Base-by-base conservation (phyloP, 1,140 invertebrate genomes). In the Mesaphorura yosii region DNA sequence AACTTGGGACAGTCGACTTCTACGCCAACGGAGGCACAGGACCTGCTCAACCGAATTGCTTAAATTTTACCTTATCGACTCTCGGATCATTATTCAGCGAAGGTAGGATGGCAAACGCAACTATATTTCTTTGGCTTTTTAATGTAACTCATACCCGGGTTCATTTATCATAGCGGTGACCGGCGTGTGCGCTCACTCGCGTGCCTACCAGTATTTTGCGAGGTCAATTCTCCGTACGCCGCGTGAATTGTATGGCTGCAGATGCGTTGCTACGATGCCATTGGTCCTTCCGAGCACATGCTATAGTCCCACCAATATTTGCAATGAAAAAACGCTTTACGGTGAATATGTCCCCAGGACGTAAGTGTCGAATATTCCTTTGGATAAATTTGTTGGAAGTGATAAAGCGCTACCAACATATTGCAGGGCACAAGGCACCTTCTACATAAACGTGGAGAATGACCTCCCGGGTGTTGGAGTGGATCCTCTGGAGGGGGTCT, bases 171-270 rank as follows among this genome's bases (percentile, higher is more conserved):
- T 10, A 34, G 31, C 10, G n/a, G 10, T 34, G n/a, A 34, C 31
- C 31, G 31, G 31, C 4, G 29, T 48, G 17, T 48, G 46, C 46
- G 37, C 28, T 31, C 46, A 48, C 19, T 48, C 46, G 4, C 4
- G 27, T 19, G 46, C 46, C 15, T 48, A 48, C 20, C 7, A 6
- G 5, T 48, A 31, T 26, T 48, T 34, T 34, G 46, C 46, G 6
- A 3, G n/a, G 10, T 48, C 46, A 31, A 48, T 48, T 19, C 14
- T 27, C 3, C 31, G 31, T 10, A 34, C 31, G 31, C 31, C 10
- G n/a, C 31, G 10, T 10, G 31, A 34, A n/a, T n/a, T 34, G 10
- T 34, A 34, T n/a, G 31, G 31, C n/a, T 34, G 31, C n/a, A 10
- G 31, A 34, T 34, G 31, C n/a, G 31, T 34, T 34, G n/a, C n/a